These are phyloP conservation scores for Trypoxylon attenuatum DNA, from an alignment of 2,888 invertebrate species.

Conservation along the genomic window DNA sequence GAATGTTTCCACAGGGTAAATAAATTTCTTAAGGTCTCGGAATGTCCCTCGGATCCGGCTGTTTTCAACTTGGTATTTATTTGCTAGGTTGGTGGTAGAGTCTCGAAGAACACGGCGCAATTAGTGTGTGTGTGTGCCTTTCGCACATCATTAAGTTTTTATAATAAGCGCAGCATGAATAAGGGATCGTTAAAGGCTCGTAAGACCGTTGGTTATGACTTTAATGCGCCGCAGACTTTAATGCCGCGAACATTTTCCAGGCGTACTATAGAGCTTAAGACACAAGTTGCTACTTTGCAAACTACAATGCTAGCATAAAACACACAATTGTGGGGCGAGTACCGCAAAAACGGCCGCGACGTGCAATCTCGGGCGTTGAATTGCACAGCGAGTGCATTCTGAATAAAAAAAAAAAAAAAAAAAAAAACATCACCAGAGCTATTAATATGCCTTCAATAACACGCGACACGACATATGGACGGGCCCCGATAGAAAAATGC, in stretches of 20 bases:
- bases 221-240: not conserved
- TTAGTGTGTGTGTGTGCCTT: conserved; percentile 7
- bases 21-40: not conserved
- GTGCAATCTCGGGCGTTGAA: conserved; percentile 5
- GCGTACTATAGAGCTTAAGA: too few species aligned
- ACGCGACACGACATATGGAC: not conserved
- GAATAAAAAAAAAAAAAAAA: too few species aligned
- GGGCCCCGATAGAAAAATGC: not conserved
- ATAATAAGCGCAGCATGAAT: conserved; percentile 12
- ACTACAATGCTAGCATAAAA: too few species aligned
- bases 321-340: too few species aligned
- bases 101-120: too few species aligned
- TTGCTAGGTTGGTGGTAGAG: too few species aligned
- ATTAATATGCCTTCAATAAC: conserved; percentile 12
- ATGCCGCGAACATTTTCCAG: too few species aligned
- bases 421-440: too few species aligned
- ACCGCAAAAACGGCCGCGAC: conserved; percentile 31
- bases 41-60: too few species aligned
- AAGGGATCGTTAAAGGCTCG: conserved; percentile 34
- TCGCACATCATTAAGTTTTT: conserved; percentile 38
- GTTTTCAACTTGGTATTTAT: too few species aligned
- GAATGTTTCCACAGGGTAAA: not conserved
- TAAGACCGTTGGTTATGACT: conserved; percentile 8
- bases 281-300: too few species aligned
- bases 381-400: too few species aligned